Evolutionary conservation across 1,140 invertebrate species (phyloP), one percentile per base, ranked within the genome.

Genomic region (Vollenhovia emeryi): DNA sequence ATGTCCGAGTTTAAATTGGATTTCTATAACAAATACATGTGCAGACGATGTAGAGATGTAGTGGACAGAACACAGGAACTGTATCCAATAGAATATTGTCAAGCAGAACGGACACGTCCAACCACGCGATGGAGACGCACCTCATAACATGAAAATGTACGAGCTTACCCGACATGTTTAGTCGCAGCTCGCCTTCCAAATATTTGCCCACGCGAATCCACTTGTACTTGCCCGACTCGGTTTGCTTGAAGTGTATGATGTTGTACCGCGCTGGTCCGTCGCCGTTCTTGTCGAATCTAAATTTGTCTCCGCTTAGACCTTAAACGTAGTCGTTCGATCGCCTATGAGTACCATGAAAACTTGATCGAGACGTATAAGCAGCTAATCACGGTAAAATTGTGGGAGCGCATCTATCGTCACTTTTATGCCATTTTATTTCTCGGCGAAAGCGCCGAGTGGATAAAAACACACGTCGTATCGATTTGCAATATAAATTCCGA

Each of bases 191-290:
- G 13, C 97, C 98, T 90, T 98, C 97, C 33, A 97, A 94, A 94
- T 98, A 98, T 92, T 98, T 96, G 1, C 98, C 98, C 1, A 99
- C 98, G 83, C 97, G 96, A 15, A 98, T 95, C 98, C 98, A 99
- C 83, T 97, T 95, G 94, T 97, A 99, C 48, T 96, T 95, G 0
- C 97, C 97, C 0, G 95, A 95, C 3, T 95, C 94, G 1, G 96
- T 96, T 93, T 99, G 98, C 92, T 98, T 98, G 95, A 99, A 99
- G 93, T 99, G 98, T 62, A 99, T 97, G 80, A 99, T 99, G 91
- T 99, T 98, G 95, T 99, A 99, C 5, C 98, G 96, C 0, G 98
- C 98, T 0, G 98, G 98, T 0, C 98, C 98, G 91, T 99, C 98
- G 1, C 98, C 98, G 90, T 98, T 98, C 18, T 93, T 95, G 93